Conservation (phyloP, 2,113 vertebrate species). For the Scophthalmus maximus region DNA sequence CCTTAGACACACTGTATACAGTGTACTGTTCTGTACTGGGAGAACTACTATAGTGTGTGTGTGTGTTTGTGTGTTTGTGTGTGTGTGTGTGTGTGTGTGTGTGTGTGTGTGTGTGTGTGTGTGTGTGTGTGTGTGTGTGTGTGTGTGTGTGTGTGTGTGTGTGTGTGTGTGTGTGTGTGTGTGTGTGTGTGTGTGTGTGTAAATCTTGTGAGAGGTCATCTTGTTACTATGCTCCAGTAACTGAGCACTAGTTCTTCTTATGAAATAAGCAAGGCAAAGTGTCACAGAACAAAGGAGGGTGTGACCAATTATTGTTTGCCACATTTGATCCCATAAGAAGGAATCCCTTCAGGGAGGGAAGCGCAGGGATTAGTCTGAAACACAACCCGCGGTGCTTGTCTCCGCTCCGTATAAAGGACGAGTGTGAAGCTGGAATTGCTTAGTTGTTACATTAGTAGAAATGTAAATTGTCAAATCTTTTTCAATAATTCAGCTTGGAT, state of each 20-base stretch:
- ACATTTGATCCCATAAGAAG: slow-evolving; percentile 18
- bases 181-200: slow-evolving; percentile 1
- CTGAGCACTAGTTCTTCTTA: slow-evolving; percentile 18
- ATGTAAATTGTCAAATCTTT: not conserved
- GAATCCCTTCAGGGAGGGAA: not conserved
- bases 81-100: no score
- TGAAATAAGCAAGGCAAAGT: slow-evolving; percentile 19
- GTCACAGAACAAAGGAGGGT: slow-evolving; percentile 18
- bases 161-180: no score
- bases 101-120: no score
- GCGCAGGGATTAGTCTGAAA: not conserved
- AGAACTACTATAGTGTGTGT: not conserved
- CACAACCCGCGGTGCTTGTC: no score
- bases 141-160: no score
- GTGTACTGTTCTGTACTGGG: not conserved
- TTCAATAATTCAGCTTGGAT: not conserved
- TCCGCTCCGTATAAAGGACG: no score
- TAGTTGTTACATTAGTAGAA: not conserved
- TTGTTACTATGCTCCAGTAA: slow-evolving; percentile 44
- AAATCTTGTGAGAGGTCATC: slow-evolving; percentile 14
- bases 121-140: no score
- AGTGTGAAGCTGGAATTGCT: not conserved
- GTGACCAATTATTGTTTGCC: slow-evolving; percentile 26
- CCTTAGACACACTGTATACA: not conserved
- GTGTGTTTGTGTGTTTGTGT: no score